A percentile compares a stretch with the other conserved stretches of the same genome.
phyloP scores from a whole-genome alignment of 2,113 vertebrate genomes.

The Meriones unguiculatus region DNA sequence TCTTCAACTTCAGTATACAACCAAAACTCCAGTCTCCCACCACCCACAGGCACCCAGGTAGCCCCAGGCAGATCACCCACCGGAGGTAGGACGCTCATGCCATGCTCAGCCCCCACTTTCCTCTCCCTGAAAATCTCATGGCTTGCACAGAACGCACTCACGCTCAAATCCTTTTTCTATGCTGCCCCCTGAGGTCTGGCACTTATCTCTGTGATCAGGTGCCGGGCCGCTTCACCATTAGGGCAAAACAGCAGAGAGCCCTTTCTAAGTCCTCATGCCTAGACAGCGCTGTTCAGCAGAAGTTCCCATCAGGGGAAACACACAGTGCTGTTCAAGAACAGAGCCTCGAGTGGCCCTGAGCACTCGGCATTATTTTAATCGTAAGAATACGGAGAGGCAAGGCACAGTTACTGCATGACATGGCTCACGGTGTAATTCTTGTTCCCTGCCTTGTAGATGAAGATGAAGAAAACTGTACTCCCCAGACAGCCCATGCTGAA shows the following conservation, averaged over 20 bases:
- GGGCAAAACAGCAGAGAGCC: no score
- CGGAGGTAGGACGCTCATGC: not conserved
- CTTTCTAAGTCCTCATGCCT: not conserved
- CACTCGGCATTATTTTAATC: not conserved
- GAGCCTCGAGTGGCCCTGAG: not conserved
- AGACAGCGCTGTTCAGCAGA: not conserved
- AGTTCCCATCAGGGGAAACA: not conserved
- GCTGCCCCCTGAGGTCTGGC: not conserved
- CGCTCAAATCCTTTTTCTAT: not conserved
- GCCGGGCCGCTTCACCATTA: no score
- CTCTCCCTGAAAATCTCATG: not conserved
- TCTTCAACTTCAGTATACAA: not conserved
- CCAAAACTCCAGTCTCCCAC: not conserved
- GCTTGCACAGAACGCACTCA: fast-evolving
- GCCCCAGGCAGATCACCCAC: not conserved
- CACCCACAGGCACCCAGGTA: not conserved
- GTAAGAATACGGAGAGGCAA: not conserved
- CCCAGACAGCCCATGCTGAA: not conserved
- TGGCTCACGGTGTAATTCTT: not conserved
- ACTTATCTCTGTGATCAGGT: not conserved
- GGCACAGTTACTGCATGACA: fast-evolving
- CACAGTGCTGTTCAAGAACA: not conserved
- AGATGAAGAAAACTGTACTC: not conserved
- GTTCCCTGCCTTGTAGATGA: not conserved
- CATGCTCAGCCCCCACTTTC: no score